Percentiles rank a stretch among this genome's conserved stretches.
Conservation (phyloP, 2,888 invertebrate genomes). For the Rhagonycha lutea region DNA sequence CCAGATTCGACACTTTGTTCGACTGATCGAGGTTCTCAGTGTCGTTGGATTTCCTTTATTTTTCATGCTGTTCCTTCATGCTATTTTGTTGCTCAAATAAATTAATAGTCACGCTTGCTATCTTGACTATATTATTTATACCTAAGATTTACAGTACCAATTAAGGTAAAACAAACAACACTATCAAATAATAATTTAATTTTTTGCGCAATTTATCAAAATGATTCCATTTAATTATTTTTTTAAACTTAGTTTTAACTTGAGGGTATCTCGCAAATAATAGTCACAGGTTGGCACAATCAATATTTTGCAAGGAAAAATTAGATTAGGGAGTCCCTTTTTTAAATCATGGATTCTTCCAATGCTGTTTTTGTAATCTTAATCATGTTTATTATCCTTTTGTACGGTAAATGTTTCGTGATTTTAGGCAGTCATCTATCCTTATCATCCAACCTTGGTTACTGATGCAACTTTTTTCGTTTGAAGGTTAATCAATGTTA, state of each 20-base stretch:
- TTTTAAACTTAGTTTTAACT: conserved; percentile 6
- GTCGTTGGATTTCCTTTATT: conserved; percentile 6
- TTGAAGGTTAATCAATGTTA: neutral
- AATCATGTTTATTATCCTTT: neutral
- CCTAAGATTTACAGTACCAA: neutral
- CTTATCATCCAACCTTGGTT: neutral
- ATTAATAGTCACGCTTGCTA: neutral
- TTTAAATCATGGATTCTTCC: conserved; percentile 17
- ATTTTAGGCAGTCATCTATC: neutral
- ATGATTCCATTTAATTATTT: neutral
- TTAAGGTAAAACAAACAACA: neutral
- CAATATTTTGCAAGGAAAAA: conserved; percentile 20
- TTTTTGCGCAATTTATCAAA: conserved; percentile 11
- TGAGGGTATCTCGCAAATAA: conserved; percentile 13
- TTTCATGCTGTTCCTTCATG: conserved; percentile 2
- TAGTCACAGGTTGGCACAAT: conserved; percentile 25
- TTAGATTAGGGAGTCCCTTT: conserved; percentile 17
- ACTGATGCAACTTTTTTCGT: neutral
- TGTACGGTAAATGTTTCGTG: conserved; percentile 2
- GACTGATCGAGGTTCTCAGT: conserved; percentile 1
- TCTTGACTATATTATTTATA: neutral
- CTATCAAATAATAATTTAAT: neutral
- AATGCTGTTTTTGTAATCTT: neutral
- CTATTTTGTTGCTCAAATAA: conserved; percentile 1
- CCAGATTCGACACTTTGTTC: conserved; percentile 10